These are phyloP conservation scores for Bombus confusus DNA, from an alignment of 1,140 invertebrate species.

Conservation along the genomic window DNA sequence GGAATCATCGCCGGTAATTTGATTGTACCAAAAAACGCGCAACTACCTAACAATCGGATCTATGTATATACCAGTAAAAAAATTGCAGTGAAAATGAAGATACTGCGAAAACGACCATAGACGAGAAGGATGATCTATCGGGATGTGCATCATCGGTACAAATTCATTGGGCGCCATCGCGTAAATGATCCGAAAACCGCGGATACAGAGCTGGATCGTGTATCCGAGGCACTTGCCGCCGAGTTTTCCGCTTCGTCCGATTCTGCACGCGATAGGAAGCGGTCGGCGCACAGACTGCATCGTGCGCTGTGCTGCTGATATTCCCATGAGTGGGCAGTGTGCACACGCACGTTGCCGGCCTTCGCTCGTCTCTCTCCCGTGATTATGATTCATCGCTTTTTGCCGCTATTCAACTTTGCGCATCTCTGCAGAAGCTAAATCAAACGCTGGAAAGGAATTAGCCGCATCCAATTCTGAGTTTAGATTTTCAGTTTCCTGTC, in stretches of 20 bases:
- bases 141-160: background rate
- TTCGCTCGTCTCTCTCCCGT: background rate
- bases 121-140: background rate
- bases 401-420: background rate
- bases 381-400: constrained; percentile 9
- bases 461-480: background rate
- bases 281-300: background rate
- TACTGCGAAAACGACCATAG: no score
- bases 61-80: background rate
- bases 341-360: background rate
- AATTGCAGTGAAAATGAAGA: background rate
- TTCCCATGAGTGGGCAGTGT: background rate
- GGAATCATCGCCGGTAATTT: no score
- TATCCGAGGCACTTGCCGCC: constrained; percentile 14
- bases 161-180: background rate
- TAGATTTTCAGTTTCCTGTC: background rate
- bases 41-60: background rate
- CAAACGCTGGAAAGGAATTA: background rate
- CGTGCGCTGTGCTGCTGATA: background rate
- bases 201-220: constrained; percentile 14
- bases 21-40: no score
- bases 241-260: constrained; percentile 40
- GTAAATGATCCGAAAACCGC: constrained; percentile 50
- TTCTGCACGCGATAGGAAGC: constrained; percentile 19
- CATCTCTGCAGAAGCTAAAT: background rate